Evolutionary conservation across 1,140 invertebrate genomes (phyloP).

Genomic region (Dreissena rostriformis): DNA sequence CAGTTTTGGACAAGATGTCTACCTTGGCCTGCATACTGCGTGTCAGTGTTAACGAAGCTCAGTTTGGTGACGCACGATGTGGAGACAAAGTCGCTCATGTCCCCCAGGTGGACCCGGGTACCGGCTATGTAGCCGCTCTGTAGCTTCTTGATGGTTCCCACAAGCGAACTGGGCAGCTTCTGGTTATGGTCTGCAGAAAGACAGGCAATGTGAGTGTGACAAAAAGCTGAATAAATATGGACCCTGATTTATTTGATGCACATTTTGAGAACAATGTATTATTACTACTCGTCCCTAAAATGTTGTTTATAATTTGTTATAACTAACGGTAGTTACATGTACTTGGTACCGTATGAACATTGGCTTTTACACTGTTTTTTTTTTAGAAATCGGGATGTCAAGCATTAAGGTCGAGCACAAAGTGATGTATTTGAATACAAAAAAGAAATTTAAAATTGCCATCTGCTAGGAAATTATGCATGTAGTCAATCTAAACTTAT

Average conservation of each 20-base stretch:
- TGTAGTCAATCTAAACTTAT: too few species aligned
- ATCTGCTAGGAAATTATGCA: too few species aligned
- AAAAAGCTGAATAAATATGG: conserved; percentile 12
- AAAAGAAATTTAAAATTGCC: too few species aligned
- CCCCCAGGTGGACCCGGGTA: conserved; percentile 94
- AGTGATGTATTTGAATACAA: too few species aligned
- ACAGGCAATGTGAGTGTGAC: background rate
- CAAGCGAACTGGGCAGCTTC: conserved; percentile 95
- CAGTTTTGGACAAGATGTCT: background rate
- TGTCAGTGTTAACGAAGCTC: conserved; percentile 88
- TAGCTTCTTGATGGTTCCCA: conserved; percentile 98
- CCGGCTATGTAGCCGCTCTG: conserved; percentile 99
- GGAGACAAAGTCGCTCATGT: conserved; percentile 94
- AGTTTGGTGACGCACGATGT: conserved; percentile 98
- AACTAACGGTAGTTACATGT: too few species aligned
- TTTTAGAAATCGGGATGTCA: too few species aligned
- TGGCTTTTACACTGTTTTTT: too few species aligned
- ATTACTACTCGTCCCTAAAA: background rate
- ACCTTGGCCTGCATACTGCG: conserved; percentile 69
- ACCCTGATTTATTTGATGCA: background rate
- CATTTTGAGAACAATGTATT: conserved; percentile 1
- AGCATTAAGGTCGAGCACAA: too few species aligned
- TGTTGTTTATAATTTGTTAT: background rate
- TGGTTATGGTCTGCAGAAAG: conserved; percentile 85
- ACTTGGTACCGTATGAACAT: too few species aligned